Conservation (phyloP, 2,888 invertebrate genomes). For the Nemurella pictetii region DNA sequence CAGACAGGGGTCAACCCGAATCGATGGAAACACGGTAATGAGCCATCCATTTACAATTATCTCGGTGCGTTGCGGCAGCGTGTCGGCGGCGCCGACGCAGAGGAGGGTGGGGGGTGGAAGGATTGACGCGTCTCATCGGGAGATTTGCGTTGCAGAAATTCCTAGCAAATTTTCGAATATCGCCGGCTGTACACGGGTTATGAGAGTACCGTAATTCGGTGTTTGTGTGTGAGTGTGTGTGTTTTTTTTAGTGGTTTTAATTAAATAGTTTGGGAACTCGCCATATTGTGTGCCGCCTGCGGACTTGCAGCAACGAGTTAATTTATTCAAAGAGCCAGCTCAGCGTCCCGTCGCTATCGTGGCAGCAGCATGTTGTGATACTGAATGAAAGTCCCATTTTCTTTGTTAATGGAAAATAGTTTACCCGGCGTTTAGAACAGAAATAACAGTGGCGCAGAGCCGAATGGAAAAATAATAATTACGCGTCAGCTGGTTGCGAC, state of each 20-base stretch:
- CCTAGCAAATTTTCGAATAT: too few species aligned
- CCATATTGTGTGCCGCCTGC: not conserved
- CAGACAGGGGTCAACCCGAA: not conserved
- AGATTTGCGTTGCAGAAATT: too few species aligned
- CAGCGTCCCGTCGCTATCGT: not conserved
- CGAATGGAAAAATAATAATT: not conserved
- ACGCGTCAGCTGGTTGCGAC: not conserved
- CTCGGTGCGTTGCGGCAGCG: not conserved
- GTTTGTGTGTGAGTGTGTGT: too few species aligned
- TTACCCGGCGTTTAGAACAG: not conserved
- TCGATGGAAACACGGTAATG: not conserved
- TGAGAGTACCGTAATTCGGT: too few species aligned
- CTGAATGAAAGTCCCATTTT: not conserved
- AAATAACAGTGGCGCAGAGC: not conserved
- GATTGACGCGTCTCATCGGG: too few species aligned
- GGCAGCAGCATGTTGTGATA: not conserved
- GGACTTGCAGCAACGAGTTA: not conserved
- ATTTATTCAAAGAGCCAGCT: too few species aligned
- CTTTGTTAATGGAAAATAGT: not conserved
- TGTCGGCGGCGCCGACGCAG: too few species aligned
- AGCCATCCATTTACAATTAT: not conserved
- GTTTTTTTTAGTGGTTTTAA: not conserved
- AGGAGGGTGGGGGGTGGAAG: too few species aligned
- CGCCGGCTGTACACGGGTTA: too few species aligned
- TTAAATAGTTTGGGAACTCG: not conserved